phyloP scores from a whole-genome alignment of 2,888 invertebrate genomes.

The Eupeodes luniger region DNA sequence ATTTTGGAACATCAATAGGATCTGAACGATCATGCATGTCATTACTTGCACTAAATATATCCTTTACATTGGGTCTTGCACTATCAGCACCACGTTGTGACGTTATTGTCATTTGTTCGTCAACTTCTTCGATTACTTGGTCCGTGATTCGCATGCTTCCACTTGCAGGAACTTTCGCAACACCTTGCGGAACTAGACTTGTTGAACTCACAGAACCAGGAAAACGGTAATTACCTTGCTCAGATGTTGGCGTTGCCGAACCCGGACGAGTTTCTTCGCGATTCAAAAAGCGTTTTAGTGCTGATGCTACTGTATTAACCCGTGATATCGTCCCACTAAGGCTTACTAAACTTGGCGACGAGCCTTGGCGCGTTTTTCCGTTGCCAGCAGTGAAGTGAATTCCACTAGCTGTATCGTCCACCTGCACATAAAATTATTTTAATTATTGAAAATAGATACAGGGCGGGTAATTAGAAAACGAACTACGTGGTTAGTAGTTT shows the following conservation, averaged over 20 bases:
- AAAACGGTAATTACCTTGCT: slow-evolving; percentile 81
- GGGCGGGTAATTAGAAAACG: background rate
- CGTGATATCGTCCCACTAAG: slow-evolving; percentile 87
- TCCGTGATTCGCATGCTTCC: slow-evolving; percentile 88
- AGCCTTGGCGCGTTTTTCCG: slow-evolving; percentile 85
- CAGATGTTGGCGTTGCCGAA: slow-evolving; percentile 83
- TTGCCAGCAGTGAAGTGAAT: slow-evolving; percentile 89
- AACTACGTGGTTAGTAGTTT: slow-evolving; percentile 44
- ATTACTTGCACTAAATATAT: slow-evolving; percentile 85
- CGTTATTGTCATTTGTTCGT: slow-evolving; percentile 92
- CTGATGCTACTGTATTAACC: slow-evolving; percentile 91
- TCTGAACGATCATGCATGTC: slow-evolving; percentile 87
- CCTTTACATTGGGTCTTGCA: slow-evolving; percentile 87
- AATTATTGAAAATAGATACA: slow-evolving; percentile 1
- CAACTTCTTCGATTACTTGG: slow-evolving; percentile 91
- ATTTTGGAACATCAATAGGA: slow-evolving; percentile 87
- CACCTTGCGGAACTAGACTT: slow-evolving; percentile 79
- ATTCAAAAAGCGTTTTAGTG: slow-evolving; percentile 90
- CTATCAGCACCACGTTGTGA: slow-evolving; percentile 87
- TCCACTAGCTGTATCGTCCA: slow-evolving; percentile 89
- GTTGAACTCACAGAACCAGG: slow-evolving; percentile 83
- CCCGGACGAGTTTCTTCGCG: slow-evolving; percentile 88
- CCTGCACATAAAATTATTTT: slow-evolving; percentile 82
- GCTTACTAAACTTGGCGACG: slow-evolving; percentile 84
- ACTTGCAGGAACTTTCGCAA: slow-evolving; percentile 77